phyloP scores from a whole-genome alignment of 2,797 vertebrate species.

The Tokudaia muenninki region DNA sequence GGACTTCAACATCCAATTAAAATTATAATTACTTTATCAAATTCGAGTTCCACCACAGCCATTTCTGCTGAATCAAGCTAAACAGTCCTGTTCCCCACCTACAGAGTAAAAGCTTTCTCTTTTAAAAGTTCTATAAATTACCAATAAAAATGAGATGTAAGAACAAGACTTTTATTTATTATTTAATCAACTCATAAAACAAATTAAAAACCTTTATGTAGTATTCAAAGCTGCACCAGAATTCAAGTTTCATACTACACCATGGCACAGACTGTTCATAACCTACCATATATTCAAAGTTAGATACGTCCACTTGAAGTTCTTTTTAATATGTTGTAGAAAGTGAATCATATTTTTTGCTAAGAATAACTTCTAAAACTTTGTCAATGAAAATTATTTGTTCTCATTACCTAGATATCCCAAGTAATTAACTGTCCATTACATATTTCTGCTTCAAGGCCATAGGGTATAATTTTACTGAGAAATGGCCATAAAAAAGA shows the following conservation, averaged over 20 bases:
- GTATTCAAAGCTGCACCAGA: background rate
- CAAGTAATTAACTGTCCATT: background rate
- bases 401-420: background rate
- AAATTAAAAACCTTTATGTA: background rate
- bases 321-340: background rate
- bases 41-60: conserved; percentile 83
- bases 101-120: background rate
- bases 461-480: background rate
- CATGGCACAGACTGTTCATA: background rate
- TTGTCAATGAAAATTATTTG: background rate
- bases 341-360: background rate
- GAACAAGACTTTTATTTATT: background rate
- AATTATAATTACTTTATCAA: conserved; percentile 86
- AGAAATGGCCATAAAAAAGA: background rate
- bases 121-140: background rate
- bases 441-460: background rate
- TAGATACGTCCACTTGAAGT: background rate
- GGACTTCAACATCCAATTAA: conserved; percentile 86
- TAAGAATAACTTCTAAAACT: conserved; percentile 6
- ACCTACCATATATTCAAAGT: background rate
- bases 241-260: background rate
- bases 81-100: background rate
- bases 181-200: conserved; percentile 40
- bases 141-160: conserved; percentile 28
- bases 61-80: conserved; percentile 78